phyloP scores from a whole-genome alignment of 1,140 invertebrate species.

The Daktulosphaira vitifoliae region DNA sequence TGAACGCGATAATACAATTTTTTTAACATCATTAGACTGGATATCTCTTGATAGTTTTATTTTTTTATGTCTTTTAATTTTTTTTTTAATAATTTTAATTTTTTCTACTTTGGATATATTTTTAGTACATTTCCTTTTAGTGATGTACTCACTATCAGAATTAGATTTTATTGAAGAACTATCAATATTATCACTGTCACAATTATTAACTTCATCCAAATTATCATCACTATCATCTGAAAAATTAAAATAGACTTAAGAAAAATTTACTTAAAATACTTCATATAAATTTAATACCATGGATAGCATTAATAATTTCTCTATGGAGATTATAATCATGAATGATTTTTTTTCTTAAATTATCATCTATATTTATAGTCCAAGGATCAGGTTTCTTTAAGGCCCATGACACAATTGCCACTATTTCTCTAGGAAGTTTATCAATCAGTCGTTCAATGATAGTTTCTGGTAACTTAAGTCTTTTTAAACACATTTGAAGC shows the following conservation, averaged over 20 bases:
- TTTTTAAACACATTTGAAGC: constrained; percentile 71
- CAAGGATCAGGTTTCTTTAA: constrained; percentile 25
- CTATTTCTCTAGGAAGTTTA: constrained; percentile 49
- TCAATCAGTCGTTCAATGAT: constrained; percentile 38
- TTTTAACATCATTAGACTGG: constrained; percentile 2
- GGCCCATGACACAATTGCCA: constrained; percentile 41
- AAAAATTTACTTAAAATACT: not conserved
- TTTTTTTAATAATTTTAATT: not conserved
- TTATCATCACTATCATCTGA: constrained; percentile 20
- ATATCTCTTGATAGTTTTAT: not conserved
- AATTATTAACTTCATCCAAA: not conserved
- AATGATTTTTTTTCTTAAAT: constrained; percentile 8
- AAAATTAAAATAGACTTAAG: not conserved
- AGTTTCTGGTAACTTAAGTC: constrained; percentile 57
- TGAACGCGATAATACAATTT: not conserved
- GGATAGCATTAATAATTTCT: not conserved
- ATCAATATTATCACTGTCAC: not conserved
- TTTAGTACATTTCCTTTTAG: not conserved
- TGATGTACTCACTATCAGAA: constrained; percentile 6
- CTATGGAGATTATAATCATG: constrained; percentile 8
- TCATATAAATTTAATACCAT: not conserved
- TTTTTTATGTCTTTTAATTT: not conserved
- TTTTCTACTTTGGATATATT: constrained; percentile 11
- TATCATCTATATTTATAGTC: constrained; percentile 2
- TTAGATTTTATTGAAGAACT: constrained; percentile 4